Base-by-base conservation (phyloP, 2,797 vertebrate genomes). In the Synanceia verrucosa region DNA sequence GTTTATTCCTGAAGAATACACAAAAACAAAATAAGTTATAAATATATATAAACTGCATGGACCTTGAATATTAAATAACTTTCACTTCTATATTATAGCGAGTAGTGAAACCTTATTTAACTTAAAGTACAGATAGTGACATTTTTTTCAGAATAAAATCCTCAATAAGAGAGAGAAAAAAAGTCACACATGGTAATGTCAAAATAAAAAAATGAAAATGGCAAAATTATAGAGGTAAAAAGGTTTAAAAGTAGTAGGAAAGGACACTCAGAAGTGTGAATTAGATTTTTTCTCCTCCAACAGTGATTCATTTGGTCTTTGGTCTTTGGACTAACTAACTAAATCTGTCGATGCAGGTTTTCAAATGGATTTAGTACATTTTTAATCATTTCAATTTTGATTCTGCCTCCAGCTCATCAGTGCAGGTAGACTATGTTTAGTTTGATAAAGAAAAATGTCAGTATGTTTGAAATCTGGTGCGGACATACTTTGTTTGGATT, bases 221-320 rank as follows among this genome's bases (percentile, higher is more conserved):
- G 36, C 2, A 24, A 26, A n/a, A 66, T 63, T 11, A n/a, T 0
- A 2, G 9, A 9, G 2, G 57, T 48, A 19, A 2, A 41, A 10
- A 56, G 16, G 39, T 63, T 70, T 67, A 19, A 65, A 58, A 62
- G 59, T 46, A 9, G 43, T 43, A 60, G 43, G 41, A 69, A 48
- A n/a, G 34, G 57, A 55, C 29, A 52, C 51, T 57, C 16, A 60
- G 52, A 69, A 24, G 57, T 70, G 56, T 57, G 43, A 60, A 37
- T 53, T 55, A 4, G 16, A 65, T 60, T 67, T 68, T 26, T 56
- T 28, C n/a, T 39, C 24, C 34, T 67, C 61, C 51, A 55, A 41
- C 70, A 19, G 31, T 41, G 60, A 69, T 58, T 71, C 0, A 29
- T 81, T 79, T 37, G 14, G 5, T 68, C 39, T 62, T 63, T 79